These are phyloP conservation scores for Acromyrmex charruanus DNA, from an alignment of 1,140 invertebrate genomes.

Conservation along the genomic window DNA sequence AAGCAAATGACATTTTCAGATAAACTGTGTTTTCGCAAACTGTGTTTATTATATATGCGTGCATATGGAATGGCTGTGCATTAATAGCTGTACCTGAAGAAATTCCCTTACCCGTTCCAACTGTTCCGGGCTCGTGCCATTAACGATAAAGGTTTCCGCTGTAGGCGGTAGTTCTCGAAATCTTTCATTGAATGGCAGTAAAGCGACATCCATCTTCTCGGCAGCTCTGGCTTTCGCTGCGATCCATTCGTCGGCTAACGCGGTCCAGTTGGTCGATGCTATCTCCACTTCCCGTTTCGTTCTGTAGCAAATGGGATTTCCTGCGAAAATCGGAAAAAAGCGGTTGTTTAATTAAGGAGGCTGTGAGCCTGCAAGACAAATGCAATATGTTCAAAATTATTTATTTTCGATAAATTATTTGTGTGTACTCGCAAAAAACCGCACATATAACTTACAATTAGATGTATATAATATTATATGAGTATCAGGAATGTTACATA, in stretches of 20 bases:
- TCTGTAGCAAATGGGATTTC: conserved; percentile 71
- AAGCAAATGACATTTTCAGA: not conserved
- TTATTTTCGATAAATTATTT: conserved; percentile 18
- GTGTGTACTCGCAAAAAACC: not conserved
- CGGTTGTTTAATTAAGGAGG: not conserved
- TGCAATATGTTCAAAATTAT: no score
- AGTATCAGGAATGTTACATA: no score
- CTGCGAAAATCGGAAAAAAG: conserved; percentile 55
- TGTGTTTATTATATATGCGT: no score
- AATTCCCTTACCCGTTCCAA: conserved; percentile 69
- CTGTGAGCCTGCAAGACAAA: not conserved
- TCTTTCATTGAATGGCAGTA: conserved; percentile 73
- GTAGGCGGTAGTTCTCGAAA: conserved; percentile 74
- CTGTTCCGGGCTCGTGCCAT: conserved; percentile 73
- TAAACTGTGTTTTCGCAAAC: not conserved
- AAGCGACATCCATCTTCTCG: conserved; percentile 71
- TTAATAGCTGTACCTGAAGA: not conserved
- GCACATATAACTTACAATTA: no score
- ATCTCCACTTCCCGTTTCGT: conserved; percentile 71
- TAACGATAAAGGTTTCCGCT: conserved; percentile 68
- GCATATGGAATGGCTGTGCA: no score
- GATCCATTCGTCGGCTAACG: conserved; percentile 80
- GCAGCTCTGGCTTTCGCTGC: conserved; percentile 57
- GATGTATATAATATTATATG: no score
- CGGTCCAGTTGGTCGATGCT: conserved; percentile 78